Base-by-base conservation (phyloP, 2,888 invertebrate species). In the Diarsia dahlii region DNA sequence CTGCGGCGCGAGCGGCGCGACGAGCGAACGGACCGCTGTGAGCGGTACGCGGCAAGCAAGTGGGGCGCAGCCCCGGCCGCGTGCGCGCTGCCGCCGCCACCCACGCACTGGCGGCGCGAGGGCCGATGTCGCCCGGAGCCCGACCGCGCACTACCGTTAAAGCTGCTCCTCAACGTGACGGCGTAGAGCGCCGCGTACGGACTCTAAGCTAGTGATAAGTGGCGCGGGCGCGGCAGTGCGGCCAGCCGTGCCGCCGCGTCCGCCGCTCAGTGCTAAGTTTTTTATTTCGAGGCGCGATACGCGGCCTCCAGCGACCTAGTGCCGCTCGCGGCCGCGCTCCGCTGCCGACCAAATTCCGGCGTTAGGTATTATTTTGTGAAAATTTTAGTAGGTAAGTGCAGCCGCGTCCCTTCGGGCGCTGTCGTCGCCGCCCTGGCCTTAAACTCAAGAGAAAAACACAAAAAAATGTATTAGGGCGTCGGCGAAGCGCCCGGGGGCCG, bases 41-140 rank as follows among this genome's bases (percentile, higher is more conserved):
- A 95, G 89, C 94, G 95, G 81, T 95, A 94, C 93, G 98, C 98
- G 84, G 98, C 97, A 91, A 98, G 98, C 92, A 98, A 98, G 94
- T 98, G 98, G 97, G 98, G 98, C 90, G 98, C 98, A 88, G 98
- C 98, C 74, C 98, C 98, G 70, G 97, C 98, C 76, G 98, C 98
- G 64, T 97, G 97, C 88, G 97, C 98, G 84, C 95, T 98, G 91
- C 98, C 98, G 78, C 98, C 97, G 92, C 98, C 98, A 89, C 98
- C 98, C 78, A 97, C 97, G 85, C 98, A 98, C 94, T 98, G 98
- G 98, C 97, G 94, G 87, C 94, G 94, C 88, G 95, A 93, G 74
- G 95, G 95, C 87, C 95, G 95, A 89, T 96, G 97, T 85, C 93
- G 97, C 65, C 93, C 95, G 63, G 95, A 96, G 91, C 94, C 94